These are phyloP conservation scores for Ochotona princeps DNA, from an alignment of 2,113 vertebrate genomes.

Conservation along the genomic window DNA sequence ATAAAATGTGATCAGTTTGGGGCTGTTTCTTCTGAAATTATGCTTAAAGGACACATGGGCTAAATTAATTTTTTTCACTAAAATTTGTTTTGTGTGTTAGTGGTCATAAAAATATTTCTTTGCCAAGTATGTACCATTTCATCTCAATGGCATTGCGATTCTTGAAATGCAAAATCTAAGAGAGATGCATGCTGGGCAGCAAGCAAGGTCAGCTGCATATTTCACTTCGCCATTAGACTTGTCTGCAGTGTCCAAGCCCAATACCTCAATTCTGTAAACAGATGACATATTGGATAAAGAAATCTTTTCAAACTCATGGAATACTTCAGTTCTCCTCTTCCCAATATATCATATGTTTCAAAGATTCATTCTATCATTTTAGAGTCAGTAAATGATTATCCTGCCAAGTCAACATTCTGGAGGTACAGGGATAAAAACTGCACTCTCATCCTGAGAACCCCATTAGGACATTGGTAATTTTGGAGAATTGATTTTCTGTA, in stretches of 20 bases:
- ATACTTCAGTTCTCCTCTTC: conserved; percentile 69
- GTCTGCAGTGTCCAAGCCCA: conserved; percentile 55
- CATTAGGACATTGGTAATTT: conserved; percentile 37
- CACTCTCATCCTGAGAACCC: conserved; percentile 35
- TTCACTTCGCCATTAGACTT: conserved; percentile 58
- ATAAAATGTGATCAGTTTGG: background rate
- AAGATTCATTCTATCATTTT: conserved; percentile 71
- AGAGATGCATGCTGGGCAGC: conserved; percentile 18
- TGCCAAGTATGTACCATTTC: conserved; percentile 33
- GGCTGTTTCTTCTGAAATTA: conserved; percentile 55
- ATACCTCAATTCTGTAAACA: conserved; percentile 58
- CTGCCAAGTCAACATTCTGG: conserved; percentile 50
- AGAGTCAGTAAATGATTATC: conserved; percentile 64
- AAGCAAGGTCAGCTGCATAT: conserved; percentile 54
- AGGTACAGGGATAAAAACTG: conserved; percentile 47
- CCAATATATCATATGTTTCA: conserved; percentile 61
- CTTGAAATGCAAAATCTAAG: conserved; percentile 59
- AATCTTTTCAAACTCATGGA: conserved; percentile 69
- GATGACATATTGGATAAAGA: conserved; percentile 63
- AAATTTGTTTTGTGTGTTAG: conserved; percentile 48
- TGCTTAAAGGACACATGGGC: conserved; percentile 1
- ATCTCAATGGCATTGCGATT: conserved; percentile 38
- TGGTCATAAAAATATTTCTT: conserved; percentile 53
- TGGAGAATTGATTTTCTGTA: conserved; percentile 25
- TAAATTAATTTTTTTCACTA: conserved; percentile 40